Conservation (phyloP, 2,888 invertebrate genomes). For the Trilocha varians region DNA sequence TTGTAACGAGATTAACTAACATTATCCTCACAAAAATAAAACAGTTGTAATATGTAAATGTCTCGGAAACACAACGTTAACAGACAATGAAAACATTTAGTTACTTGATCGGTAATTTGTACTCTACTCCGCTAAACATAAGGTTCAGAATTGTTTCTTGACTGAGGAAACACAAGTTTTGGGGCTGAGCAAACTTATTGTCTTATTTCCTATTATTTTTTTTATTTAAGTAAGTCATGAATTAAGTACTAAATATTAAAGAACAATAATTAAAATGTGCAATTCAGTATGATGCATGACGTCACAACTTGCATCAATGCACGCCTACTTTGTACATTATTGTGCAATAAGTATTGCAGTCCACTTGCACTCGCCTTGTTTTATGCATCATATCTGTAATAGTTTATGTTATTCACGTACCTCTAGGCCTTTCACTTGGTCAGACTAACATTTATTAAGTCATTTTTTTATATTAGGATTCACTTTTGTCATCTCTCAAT, state of each 20-base stretch:
- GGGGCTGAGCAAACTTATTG: neutral
- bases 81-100: neutral
- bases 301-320: slow-evolving; percentile 17
- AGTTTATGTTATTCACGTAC: neutral
- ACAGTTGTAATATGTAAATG: neutral
- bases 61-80: neutral
- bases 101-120: neutral
- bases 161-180: neutral
- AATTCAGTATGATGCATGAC: slow-evolving; percentile 6
- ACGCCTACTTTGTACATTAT: slow-evolving; percentile 19
- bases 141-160: neutral
- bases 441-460: no score
- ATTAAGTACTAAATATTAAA: no score
- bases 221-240: no score
- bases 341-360: slow-evolving; percentile 26
- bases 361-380: slow-evolving; percentile 19
- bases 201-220: neutral
- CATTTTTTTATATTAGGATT: no score
- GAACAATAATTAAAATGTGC: neutral
- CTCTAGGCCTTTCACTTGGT: neutral
- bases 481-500: no score
- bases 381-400: slow-evolving; percentile 4
- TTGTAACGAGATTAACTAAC: neutral
- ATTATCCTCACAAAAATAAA: neutral
- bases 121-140: neutral